phyloP scores from a whole-genome alignment of 2,888 invertebrate genomes.

The Drosophila yooni region DNA sequence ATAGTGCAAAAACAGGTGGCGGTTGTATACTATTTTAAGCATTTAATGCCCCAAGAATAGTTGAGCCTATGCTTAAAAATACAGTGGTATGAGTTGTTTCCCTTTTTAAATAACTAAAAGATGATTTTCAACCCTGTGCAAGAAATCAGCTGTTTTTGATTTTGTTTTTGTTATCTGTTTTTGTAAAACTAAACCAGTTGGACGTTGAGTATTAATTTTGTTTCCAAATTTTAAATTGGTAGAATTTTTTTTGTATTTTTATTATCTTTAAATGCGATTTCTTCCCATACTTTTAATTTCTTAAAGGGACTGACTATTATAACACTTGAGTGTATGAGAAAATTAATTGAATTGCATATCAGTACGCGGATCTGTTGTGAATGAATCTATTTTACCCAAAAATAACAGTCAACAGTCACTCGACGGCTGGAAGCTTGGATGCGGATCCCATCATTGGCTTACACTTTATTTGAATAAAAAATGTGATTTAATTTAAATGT shows the following conservation, averaged over 20 bases:
- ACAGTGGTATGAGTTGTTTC: not conserved
- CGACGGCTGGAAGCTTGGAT: not conserved
- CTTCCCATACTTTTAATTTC: not conserved
- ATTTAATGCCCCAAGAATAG: not conserved
- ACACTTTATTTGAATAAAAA: not conserved
- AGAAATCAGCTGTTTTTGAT: not conserved
- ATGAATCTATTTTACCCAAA: not conserved
- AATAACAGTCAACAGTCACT: not conserved
- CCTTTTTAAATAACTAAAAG: not conserved
- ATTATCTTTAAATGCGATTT: not conserved
- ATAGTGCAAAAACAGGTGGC: not conserved
- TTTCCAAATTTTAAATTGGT: not conserved
- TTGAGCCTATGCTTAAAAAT: not conserved
- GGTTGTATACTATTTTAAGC: not conserved
- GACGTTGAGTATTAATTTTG: not conserved
- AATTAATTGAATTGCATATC: not conserved
- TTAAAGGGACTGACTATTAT: not conserved
- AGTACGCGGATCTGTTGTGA: not conserved
- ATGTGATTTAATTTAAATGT: not conserved
- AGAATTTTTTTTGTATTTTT: not conserved
- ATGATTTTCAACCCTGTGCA: not conserved
- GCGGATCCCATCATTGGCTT: not conserved
- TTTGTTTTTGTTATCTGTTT: not conserved
- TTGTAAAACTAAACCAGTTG: not conserved
- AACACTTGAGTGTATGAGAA: not conserved